Base-by-base conservation (phyloP, 1,140 invertebrate genomes). In the Trissolcus basalis region DNA sequence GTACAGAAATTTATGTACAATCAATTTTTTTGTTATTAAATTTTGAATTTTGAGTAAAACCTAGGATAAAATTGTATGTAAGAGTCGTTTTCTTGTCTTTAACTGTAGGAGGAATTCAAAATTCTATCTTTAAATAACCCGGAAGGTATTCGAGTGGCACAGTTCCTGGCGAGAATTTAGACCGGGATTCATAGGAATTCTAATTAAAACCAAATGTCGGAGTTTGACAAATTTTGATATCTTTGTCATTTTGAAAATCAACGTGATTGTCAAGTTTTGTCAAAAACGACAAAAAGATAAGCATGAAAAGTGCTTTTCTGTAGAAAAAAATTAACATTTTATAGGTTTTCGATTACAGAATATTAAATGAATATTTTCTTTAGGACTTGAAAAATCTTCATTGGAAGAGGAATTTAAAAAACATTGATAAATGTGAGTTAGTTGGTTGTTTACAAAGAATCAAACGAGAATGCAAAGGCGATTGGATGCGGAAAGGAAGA, bases 401-500 rank as follows among this genome's bases (percentile, higher is more conserved):
- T 27, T 27, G 6, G 1, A 6, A 6, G 6, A 27, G 2, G 19
- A 27, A 27, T 27, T 1, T 6, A 27, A 6, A 27, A 27, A 27
- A 27, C 19, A 27, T 27, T 27, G 19, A 27, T 39, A 50, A 53
- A 39, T 39, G 3, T n/a, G 10, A 12, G 5, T 16, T 53, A 4
- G 48, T 44, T 58, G 9, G 41, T 7, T 53, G 63, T 60, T 65
- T 69, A 47, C 56, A 58, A 70, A 70, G 54, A 50, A 53, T 77
- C 77, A 68, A 56, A 77, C 61, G 63, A 48, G 76, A 70, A 74
- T 81, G 50, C 70, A 67, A 71, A 54, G 70, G 73, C 68, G 53
- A 80, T 74, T 68, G 63, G 50, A 60, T 63, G 61, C 70, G 67
- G 61, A 49, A 72, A 73, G 64, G 65, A 78, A 80, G 74, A 77